Base-by-base conservation (phyloP, 1,140 invertebrate genomes). In the Dryas iulia region DNA sequence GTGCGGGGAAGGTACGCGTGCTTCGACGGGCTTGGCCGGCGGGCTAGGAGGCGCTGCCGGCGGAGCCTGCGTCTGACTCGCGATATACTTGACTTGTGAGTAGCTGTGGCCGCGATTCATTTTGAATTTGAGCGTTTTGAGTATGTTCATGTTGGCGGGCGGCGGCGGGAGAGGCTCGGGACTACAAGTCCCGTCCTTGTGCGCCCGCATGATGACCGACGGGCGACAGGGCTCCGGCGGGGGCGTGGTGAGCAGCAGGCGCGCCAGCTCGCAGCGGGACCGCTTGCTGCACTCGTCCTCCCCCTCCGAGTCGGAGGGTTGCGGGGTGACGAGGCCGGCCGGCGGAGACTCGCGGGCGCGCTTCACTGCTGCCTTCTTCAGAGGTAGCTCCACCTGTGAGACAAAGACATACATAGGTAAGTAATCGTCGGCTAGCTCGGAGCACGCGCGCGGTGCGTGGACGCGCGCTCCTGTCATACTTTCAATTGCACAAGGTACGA, bases 171-270 rank as follows among this genome's bases (percentile, higher is more conserved):
- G 77, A 30, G 84, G 87, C 66, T 93, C 93, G 59, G 94, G 94
- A 62, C 92, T 94, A 87, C 94, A 96, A 31, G 94, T 94, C 30
- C 96, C 96, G 77, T 96, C 95, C 61, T 95, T 95, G 78, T 96
- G 95, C 0, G 95, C 96, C 63, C 94, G 94, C 95, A 97, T 97
- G 71, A 97, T 97, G 63, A 97, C 96, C 3, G 92, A 92, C 60
- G 90, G 86, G 18, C 85, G 72, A 71, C 82, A 79, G 65, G 88
- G 84, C 79, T 92, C 89, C 30, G 91, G 91, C 61, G 92, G 91
- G 31, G 90, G 90, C 56, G 90, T 90, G 54, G 81, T 80, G 12
- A 86, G 87, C 56, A 92, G 82, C 60, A 89, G 84, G 5, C 90
- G 77, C 62, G 84, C 89, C 61, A 92, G 77, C 68, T 92, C 92